A percentile compares a stretch with the other conserved stretches of the same genome.
Conservation (phyloP, 1,140 invertebrate genomes). For the Drosophila kanapiae region DNA sequence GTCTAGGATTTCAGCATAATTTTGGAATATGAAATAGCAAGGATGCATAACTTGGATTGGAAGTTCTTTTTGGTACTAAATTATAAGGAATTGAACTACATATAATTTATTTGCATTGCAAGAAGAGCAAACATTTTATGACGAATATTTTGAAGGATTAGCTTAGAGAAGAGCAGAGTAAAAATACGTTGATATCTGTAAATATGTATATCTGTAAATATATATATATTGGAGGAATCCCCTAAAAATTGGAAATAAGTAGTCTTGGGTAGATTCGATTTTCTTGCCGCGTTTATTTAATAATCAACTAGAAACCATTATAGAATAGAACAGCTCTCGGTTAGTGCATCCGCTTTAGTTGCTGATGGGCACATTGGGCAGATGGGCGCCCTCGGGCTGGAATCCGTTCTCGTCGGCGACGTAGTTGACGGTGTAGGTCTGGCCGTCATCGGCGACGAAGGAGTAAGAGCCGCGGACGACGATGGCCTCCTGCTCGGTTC, state of each 20-base stretch:
- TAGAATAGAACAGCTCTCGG: constrained; percentile 74
- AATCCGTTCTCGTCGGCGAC: constrained; percentile 92
- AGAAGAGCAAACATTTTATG: too few species aligned
- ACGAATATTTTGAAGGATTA: too few species aligned
- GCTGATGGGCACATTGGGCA: constrained; percentile 86
- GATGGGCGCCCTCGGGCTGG: constrained; percentile 89
- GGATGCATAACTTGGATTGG: too few species aligned
- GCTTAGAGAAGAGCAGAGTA: too few species aligned
- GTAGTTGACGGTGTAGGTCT: constrained; percentile 89
- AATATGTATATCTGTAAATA: too few species aligned
- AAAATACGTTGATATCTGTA: too few species aligned
- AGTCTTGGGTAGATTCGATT: constrained; percentile 26
- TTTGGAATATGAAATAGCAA: background rate
- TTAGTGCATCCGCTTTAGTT: constrained; percentile 55
- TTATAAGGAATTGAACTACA: too few species aligned
- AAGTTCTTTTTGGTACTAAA: too few species aligned
- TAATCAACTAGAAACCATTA: constrained; percentile 67
- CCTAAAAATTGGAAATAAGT: background rate
- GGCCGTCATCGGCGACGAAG: constrained; percentile 88
- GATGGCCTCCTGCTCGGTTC: constrained; percentile 84
- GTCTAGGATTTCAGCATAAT: background rate
- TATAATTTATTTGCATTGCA: too few species aligned
- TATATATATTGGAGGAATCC: background rate
- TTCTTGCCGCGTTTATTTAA: constrained; percentile 69
- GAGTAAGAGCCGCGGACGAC: constrained; percentile 87